Percentiles rank a stretch among this genome's conserved stretches.
Evolutionary conservation across 2,888 invertebrate genomes (phyloP).

Genomic region (Steinernema carpocapsae): DNA sequence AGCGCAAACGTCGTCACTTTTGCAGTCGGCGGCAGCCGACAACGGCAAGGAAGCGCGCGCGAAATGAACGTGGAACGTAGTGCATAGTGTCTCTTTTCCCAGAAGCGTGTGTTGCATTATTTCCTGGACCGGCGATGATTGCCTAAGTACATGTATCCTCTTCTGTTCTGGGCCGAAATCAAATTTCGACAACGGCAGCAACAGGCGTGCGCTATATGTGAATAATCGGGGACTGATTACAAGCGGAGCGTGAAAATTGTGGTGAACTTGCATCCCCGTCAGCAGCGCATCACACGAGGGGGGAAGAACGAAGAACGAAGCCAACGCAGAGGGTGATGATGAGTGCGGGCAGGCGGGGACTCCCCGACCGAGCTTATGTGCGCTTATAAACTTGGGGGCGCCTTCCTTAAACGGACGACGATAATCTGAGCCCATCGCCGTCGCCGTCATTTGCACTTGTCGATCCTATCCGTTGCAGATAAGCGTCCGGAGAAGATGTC

Average conservation of each 20-base stretch:
- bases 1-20: neutral
- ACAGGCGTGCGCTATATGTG: constrained; percentile 1
- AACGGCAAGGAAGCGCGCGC: too few relatives aligned
- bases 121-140: neutral
- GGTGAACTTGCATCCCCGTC: constrained; percentile 32
- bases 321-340: neutral
- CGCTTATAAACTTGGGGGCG: neutral
- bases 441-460: constrained; percentile 11
- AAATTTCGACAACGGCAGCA: constrained; percentile 18
- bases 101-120: too few relatives aligned
- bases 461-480: constrained; percentile 16
- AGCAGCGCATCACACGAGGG: neutral
- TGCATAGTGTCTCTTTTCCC: neutral
- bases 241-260: constrained; percentile 24
- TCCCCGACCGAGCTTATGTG: too few relatives aligned
- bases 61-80: neutral
- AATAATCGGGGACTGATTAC: constrained; percentile 31
- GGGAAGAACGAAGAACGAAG: neutral
- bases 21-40: neutral
- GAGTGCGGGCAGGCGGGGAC: constrained; percentile 11
- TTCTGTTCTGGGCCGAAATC: constrained; percentile 2
- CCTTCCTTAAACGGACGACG: neutral
- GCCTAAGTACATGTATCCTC: constrained; percentile 10
- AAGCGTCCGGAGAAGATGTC: neutral
- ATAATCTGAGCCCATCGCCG: too few relatives aligned